A percentile compares a stretch with the other conserved stretches of the same genome.
These are phyloP conservation scores for Micromussa lordhowensis DNA, from an alignment of 92 coral and sea anemone species.

Conservation along the genomic window DNA sequence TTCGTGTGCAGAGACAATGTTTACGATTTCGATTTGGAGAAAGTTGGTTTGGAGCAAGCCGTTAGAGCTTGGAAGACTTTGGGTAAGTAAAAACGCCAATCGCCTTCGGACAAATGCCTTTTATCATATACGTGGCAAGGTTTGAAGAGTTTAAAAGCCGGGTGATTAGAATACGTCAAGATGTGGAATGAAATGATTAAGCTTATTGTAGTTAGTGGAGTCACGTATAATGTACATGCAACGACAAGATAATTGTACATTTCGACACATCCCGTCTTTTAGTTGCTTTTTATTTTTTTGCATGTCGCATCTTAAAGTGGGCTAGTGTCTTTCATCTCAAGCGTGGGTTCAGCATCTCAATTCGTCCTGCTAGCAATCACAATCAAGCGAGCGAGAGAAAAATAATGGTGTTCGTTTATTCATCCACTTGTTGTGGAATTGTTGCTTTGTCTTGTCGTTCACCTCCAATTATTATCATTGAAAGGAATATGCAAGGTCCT, in stretches of 20 bases:
- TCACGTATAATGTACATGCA: background rate
- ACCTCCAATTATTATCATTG: background rate
- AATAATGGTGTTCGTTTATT: background rate
- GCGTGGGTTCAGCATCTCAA: background rate
- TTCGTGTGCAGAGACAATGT: constrained; percentile 92
- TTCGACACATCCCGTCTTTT: background rate
- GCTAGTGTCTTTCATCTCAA: background rate
- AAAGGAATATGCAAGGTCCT: background rate
- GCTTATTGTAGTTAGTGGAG: background rate
- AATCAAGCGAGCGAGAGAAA: background rate
- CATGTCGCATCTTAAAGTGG: background rate
- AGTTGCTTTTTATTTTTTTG: background rate
- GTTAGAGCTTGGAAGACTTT: constrained; percentile 81
- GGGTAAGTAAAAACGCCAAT: constrained; percentile 50
- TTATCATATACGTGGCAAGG: background rate
- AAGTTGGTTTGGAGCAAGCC: constrained; percentile 80
- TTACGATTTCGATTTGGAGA: constrained; percentile 87
- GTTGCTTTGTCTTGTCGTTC: background rate
- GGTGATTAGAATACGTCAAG: background rate
- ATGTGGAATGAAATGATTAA: background rate
- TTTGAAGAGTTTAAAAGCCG: background rate
- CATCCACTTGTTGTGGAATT: background rate
- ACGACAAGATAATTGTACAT: constrained; percentile 13
- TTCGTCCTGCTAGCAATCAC: background rate
- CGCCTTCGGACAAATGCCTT: background rate